phyloP scores from a whole-genome alignment of 2,888 invertebrate species.

The Argynnis bischoffii region DNA sequence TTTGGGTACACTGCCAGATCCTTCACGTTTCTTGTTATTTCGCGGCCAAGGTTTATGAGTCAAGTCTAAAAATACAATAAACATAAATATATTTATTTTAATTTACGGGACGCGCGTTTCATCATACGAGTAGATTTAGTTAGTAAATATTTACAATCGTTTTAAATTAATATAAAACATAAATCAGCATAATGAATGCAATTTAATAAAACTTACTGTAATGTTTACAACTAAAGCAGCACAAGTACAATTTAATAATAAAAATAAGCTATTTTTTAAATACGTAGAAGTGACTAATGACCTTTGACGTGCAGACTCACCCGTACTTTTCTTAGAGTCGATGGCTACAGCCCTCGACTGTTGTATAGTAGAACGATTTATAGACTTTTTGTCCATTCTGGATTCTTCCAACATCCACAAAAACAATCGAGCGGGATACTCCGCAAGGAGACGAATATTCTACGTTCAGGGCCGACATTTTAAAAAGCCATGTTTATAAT shows the following conservation, averaged over 20 bases:
- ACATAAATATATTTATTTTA: constrained; percentile 7
- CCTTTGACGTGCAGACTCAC: constrained; percentile 70
- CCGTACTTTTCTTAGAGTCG: constrained; percentile 89
- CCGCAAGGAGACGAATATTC: constrained; percentile 88
- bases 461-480: constrained; percentile 89
- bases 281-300: constrained; percentile 40
- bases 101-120: neutral
- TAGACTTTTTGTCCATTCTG: constrained; percentile 90
- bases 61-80: constrained; percentile 54
- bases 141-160: neutral
- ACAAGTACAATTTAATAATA: neutral
- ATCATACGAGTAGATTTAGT: neutral
- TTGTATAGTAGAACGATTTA: constrained; percentile 85
- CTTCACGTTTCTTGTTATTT: constrained; percentile 85
- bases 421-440: constrained; percentile 82
- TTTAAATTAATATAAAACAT: too few species aligned
- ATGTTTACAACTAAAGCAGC: neutral
- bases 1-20: constrained; percentile 79
- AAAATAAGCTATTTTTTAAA: neutral
- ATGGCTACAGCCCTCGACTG: constrained; percentile 86
- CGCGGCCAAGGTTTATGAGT: constrained; percentile 84
- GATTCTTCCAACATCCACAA: constrained; percentile 81
- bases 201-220: neutral
- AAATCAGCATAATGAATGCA: too few species aligned
- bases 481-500: constrained; percentile 90